These are phyloP conservation scores for Hyles vespertilio DNA, from an alignment of 1,140 invertebrate species.

Conservation along the genomic window DNA sequence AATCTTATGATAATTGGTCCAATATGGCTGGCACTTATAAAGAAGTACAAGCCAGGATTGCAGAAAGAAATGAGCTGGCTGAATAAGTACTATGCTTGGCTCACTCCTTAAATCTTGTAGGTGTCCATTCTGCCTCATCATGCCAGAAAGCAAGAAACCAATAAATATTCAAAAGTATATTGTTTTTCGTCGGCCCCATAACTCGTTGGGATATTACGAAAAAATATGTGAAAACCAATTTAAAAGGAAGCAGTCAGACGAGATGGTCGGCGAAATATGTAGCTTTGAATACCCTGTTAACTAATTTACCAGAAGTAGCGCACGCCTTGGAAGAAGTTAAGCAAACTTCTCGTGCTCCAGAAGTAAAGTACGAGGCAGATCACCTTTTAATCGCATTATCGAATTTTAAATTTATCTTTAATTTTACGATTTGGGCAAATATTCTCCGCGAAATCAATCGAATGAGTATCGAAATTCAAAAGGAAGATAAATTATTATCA, in stretches of 20 bases:
- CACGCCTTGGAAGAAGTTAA: slow-evolving; percentile 77
- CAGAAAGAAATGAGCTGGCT: slow-evolving; percentile 28
- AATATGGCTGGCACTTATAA: slow-evolving; percentile 20
- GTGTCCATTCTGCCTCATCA: slow-evolving; percentile 20
- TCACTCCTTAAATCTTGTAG: slow-evolving; percentile 29
- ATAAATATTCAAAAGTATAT: too few relatives aligned
- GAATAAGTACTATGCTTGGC: slow-evolving; percentile 25
- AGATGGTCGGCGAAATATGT: slow-evolving; percentile 1
- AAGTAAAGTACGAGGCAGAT: slow-evolving; percentile 17
- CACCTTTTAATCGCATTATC: slow-evolving; percentile 17
- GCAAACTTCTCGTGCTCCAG: slow-evolving; percentile 19
- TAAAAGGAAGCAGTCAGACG: slow-evolving; percentile 7
- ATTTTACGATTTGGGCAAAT: slow-evolving; percentile 24
- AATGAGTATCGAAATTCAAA: slow-evolving; percentile 24
- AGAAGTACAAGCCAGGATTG: slow-evolving; percentile 25
- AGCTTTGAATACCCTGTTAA: background rate
- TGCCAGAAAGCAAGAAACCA: too few relatives aligned
- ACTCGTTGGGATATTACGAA: slow-evolving; percentile 9
- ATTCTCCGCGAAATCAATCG: slow-evolving; percentile 25
- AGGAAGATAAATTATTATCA: too few relatives aligned
- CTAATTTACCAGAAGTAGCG: background rate
- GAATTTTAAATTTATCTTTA: slow-evolving; percentile 5
- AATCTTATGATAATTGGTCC: slow-evolving; percentile 27
- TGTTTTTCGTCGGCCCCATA: too few relatives aligned
- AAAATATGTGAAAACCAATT: slow-evolving; percentile 12